These are phyloP conservation scores for Metridium senile DNA, from an alignment of 92 coral and sea anemone species.

Conservation along the genomic window DNA sequence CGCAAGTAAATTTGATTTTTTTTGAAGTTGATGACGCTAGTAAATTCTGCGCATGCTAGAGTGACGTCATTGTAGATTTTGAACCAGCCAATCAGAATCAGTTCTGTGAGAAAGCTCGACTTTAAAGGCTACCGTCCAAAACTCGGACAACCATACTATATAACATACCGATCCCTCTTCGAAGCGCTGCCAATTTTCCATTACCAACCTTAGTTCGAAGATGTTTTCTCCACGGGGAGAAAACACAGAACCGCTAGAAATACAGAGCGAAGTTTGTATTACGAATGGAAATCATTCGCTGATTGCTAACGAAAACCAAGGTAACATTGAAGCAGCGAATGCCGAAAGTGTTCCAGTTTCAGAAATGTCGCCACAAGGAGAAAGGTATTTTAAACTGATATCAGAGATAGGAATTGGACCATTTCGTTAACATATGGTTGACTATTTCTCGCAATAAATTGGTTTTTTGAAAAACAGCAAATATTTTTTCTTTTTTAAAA, in stretches of 20 bases:
- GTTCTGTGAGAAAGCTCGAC: not conserved
- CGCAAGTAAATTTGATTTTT: too few relatives aligned
- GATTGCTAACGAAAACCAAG: not conserved
- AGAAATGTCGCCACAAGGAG: not conserved
- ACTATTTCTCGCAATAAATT: not conserved
- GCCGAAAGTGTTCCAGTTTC: not conserved
- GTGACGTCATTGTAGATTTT: not conserved
- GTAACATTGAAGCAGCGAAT: not conserved
- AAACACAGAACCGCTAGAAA: not conserved
- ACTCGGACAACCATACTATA: too few relatives aligned
- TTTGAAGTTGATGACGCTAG: not conserved
- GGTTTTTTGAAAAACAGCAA: too few relatives aligned
- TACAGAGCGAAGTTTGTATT: not conserved
- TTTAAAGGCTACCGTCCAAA: too few relatives aligned
- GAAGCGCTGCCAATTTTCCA: too few relatives aligned
- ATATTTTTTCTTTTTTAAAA: too few relatives aligned
- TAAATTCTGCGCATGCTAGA: not conserved
- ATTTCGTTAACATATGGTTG: not conserved
- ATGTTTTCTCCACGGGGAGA: not conserved
- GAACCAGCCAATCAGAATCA: not conserved
- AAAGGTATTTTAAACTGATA: not conserved
- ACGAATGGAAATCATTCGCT: not conserved
- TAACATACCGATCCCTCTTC: too few relatives aligned
- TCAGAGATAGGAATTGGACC: not conserved
- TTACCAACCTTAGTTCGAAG: not conserved